Evolutionary conservation across 2,797 vertebrate genomes (phyloP), one percentile per base, ranked within the genome.

Genomic region (Threskiornis aethiopicus): DNA sequence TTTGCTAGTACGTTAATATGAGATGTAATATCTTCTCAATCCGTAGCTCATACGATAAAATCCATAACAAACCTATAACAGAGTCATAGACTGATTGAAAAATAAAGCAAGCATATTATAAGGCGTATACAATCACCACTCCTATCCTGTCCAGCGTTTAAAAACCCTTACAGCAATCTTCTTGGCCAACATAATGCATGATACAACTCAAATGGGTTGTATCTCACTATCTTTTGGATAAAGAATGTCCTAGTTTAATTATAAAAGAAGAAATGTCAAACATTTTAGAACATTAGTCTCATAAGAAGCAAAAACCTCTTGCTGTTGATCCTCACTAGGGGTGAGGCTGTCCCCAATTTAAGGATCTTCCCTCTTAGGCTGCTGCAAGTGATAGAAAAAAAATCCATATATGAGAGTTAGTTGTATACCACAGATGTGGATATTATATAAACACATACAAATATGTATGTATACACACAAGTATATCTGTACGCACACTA

Each of bases 351-450:
- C 7, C 19, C 5, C 21, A 47, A 0, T 12, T 28, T 21, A 41
- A 66, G 35, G 19, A 62, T 49, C n/a, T 80, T 52, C 42, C 46
- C 51, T 22, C 39, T 87, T 39, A 66, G 1, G 6, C 19, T 84
- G 52, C 44, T 57, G 4, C 24, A 65, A 62, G 28, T 12, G n/a
- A 64, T 0, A 46, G 16, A 16, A 29, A 33, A 20, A 33, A 35
- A 35, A 3, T 10, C 8, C 8, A 44, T 0, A 1, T 19, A 13
- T 24, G 13, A n/a, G 20, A 69, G 5, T 13, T 31, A 42, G 9
- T 2, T 1, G 6, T 12, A 7, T 9, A 35, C 1, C 20, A 65
- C 3, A 12, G 26, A 6, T 4, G 9, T 11, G 24, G 29, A 2
- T 55, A 24, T 28, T 52, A 6, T 3, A 57, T 4, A 58, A 66